Evolutionary conservation across 2,888 invertebrate genomes (phyloP), one percentile per base, ranked within the genome.

Genomic region (Ischnus inquisitorius): DNA sequence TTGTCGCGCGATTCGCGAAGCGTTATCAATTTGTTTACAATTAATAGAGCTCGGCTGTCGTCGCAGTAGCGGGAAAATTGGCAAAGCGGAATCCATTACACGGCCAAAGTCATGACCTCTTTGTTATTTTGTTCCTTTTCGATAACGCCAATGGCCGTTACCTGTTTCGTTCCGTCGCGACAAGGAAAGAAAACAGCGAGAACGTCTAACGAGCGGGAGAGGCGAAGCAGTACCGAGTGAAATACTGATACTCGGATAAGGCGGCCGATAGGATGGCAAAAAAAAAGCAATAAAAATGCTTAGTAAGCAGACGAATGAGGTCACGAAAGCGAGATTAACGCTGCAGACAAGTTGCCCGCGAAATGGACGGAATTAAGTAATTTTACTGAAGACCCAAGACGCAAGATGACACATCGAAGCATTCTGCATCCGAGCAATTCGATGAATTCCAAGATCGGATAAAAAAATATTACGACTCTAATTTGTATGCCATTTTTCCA

Each of bases 51-150:
- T 1, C 19, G 12, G 54, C 54, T 8, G 22, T 3, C 54, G 19
- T 3, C n/a, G 10, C 1, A 22, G 19, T 34, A 22, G 54, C 54
- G 54, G 54, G 54, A 54, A 54, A 54, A 19, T 54, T 54, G 22
- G 54, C 22, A 22, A 8, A 19, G 12, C 22, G 54, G 34, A 54
- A 19, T 19, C 22, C 12, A 22, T 54, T 46, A 12, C 19, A 22
- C 19, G 12, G 22, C 54, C 54, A 54, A 54, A 19, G 12, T 22
- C 54, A 54, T 54, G 22, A 54, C 19, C 22, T 12, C 22, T 54
- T 54, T 19, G 54, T 54, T 19, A 54, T 54, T 54, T 54, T 54
- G 22, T 22, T 19, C 54, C 54, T 54, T 3, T 54, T 10, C 54
- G 10, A 22, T 4, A 22, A 54, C 54, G 12, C 54, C 54, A 22